Evolutionary conservation across 2,797 vertebrate species (phyloP), one percentile per base, ranked within the genome.

Genomic region (Onychomys arenicola): DNA sequence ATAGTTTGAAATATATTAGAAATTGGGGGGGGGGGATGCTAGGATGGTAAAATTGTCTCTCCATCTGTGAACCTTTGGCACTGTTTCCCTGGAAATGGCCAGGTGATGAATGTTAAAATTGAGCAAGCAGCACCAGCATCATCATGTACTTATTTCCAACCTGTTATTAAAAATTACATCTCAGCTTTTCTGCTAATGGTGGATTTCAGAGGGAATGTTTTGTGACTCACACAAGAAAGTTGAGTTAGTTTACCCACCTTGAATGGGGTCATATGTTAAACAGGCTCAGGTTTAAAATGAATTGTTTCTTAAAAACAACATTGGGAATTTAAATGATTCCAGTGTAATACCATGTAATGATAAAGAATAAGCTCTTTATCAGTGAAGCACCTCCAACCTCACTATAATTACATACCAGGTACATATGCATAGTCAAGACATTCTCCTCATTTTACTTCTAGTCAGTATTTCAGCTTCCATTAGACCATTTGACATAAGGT

Each of bases 281-380:
- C 43, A 84, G 37, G 67, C 63, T 95, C 3, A 5, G 65, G 1
- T 89, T 92, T 96, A 49, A 92, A 90, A 88, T 52, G 78, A 27
- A 29, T 65, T 34, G 6, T 92, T 85, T 92, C 40, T 80, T 85
- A 43, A 65, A 94, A 90, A 73, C 2, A 89, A 49, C 40, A 32
- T 46, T 73, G 23, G 43, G 32, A 92, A 89, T 46, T 25, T 91
- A 87, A 94, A 46, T 76, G 85, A 69, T 75, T 87, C 23, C 61
- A 40, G 23, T 95, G 43, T 49, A 90, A 19, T 77, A 85, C 2
- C 89, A 49, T 76, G 29, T 77, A n/a, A 88, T 75, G 71, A 63
- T 19, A 95, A 94, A 69, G 9, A 94, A 85, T 71, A 71, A 94
- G 67, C 11, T 86, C 25, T 86, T 89, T 92, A 52, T 43, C 75